Evolutionary conservation across 1,140 invertebrate genomes (phyloP).

Genomic region (Bombus soroeensis): DNA sequence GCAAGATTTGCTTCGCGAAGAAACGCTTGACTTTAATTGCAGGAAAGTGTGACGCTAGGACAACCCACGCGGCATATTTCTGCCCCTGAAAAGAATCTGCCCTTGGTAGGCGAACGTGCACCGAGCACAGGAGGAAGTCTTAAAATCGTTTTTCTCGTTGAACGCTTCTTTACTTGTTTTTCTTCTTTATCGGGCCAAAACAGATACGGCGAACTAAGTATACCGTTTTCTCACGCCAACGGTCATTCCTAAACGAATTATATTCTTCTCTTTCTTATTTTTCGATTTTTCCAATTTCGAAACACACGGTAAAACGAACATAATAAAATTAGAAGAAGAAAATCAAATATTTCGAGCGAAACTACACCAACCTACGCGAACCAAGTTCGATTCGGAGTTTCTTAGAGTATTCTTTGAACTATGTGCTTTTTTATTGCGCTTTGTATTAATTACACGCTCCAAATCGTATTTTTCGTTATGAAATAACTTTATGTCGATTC

Average conservation of each 20-base stretch:
- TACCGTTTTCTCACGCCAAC: neutral
- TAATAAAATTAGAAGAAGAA: neutral
- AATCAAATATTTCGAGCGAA: neutral
- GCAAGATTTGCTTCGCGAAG: too few species aligned
- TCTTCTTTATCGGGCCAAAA: neutral
- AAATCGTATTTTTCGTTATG: neutral
- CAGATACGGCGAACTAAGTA: neutral
- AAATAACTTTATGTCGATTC: neutral
- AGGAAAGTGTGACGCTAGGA: neutral
- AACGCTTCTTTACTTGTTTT: too few species aligned
- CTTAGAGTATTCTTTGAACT: too few species aligned
- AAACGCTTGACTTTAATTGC: conserved; percentile 25
- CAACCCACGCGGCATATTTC: neutral
- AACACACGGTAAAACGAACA: neutral
- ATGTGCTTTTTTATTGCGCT: too few species aligned
- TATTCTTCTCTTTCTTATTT: neutral
- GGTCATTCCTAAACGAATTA: neutral
- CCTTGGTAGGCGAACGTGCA: neutral
- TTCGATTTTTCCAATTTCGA: neutral
- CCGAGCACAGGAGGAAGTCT: too few species aligned
- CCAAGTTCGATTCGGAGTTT: too few species aligned
- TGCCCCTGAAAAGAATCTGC: neutral
- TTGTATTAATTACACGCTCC: neutral
- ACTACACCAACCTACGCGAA: too few species aligned
- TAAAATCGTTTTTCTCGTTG: too few species aligned